Base-by-base conservation (phyloP, 92 coral and sea anemone species). In the Galaxea fascicularis region DNA sequence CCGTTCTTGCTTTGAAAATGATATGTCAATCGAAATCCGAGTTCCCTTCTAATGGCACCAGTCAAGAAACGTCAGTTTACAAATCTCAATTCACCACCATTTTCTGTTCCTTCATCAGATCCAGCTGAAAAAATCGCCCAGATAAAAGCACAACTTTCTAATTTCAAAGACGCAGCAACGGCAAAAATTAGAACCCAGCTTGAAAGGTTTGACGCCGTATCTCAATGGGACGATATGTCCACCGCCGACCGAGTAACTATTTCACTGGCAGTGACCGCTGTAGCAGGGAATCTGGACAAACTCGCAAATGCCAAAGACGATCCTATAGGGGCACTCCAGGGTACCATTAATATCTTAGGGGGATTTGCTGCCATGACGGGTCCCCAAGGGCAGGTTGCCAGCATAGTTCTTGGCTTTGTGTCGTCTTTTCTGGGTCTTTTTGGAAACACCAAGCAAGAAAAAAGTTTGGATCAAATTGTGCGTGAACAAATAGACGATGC, bases 401-500 rank as follows among this genome's bases (percentile, higher is more conserved):
- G 70, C 70, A 63, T 77, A 24, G 74, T 35, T 53, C 70, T 77
- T 20, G 53, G 70, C 22, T 77, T 77, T 35, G 45, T 77, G 24
- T 59, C 82, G 10, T 58, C 69, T 46, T 46, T n/a, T n/a, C n/a
- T n/a, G n/a, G n/a, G n/a, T n/a, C n/a, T n/a, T n/a, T n/a, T n/a
- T n/a, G n/a, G n/a, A n/a, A n/a, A n/a, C n/a, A n/a, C n/a, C n/a
- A n/a, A n/a, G n/a, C n/a, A n/a, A n/a, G n/a, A n/a, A n/a, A n/a
- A n/a, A n/a, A n/a, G n/a, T n/a, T n/a, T n/a, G n/a, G n/a, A n/a
- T n/a, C n/a, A n/a, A n/a, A n/a, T 77, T 77, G 82, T 77, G 29
- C 82, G 82, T 31, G 82, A 77, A 46, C 67, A 77, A 77, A 77
- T 77, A 53, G 82, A 77, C 70, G 73, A 77, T 29, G 82, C 82